Base-by-base conservation (phyloP, 2,113 vertebrate genomes). In the Scalopus aquaticus region DNA sequence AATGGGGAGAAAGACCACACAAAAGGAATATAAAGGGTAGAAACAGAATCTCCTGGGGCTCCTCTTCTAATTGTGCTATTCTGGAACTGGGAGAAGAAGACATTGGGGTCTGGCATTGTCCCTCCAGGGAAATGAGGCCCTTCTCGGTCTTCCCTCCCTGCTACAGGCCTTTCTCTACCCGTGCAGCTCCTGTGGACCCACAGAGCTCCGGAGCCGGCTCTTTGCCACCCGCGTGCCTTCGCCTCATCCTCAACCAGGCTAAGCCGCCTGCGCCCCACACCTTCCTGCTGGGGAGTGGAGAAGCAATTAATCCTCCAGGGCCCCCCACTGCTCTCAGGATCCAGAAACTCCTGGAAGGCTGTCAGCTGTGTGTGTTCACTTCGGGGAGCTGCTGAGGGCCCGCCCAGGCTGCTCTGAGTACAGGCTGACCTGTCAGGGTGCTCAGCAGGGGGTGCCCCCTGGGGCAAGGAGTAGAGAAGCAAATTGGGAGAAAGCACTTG, bases 211-310 rank as follows among this genome's bases (percentile, higher is more conserved):
- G 60, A 60, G 42, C 11, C 26, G 76, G 37, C 86, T 83, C 1
- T 46, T 86, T 22, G 22, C 72, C 64, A 39, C 56, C 79, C 77
- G 39, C 0, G 0, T 26, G 46, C 39, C 76, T 76, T 54, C 51
- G 10, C 32, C 56, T 73, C 64, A 20, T 58, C 64, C 56, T 82
- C 77, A 62, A 62, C 83, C 76, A 35, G 46, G 62, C n/a, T 15
- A 9, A 65, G 60, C 44, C 42, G 15, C 44, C 69, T 9, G 46
- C 5, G 62, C 46, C 51, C 42, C 60, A 7, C 0, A 0, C 77
- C 32, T 90, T 42, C 74, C 94, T 74, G 64, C 76, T 82, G 64
- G 85, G 80, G 83, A 30, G 46, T 54, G 28, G 28, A 74, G 74
- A 79, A 83, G 37, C 74, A 77, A 74, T 81, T 77, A 60, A 67